Base-by-base conservation (phyloP, 2,113 vertebrate species). In the Rana temporaria region DNA sequence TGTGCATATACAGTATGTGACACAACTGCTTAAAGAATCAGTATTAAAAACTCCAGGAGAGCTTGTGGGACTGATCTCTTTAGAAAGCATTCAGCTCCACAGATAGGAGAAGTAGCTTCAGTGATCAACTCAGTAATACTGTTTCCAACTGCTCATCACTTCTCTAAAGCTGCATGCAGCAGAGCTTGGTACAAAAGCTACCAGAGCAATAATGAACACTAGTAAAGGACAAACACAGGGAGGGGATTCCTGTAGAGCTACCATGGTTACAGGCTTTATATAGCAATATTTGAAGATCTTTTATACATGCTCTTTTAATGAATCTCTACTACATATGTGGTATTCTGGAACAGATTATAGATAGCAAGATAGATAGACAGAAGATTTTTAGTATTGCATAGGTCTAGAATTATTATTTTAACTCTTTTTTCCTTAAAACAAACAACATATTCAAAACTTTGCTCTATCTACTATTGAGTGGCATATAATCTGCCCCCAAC, bases 181-280 rank as follows among this genome's bases (percentile, higher is more conserved):
- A 38, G 71, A 74, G 52, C n/a, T 20, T 74, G 55, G 30, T 30
- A 74, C 70, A 73, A 57, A 73, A 73, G 71, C 55, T 30, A 60
- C 55, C 57, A 59, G 30, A 74, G 30, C 56, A 59, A 30, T 38
- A 60, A 74, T 60, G 56, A 60, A 74, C 55, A 30, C 19, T 19
- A 74, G 14, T 74, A 74, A 74, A 74, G 52, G 11, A 38, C 30
- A 38, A 15, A 20, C 18, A 20, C 30, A 59, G 55, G 55, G 55
- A 60, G 30, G 30, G 38, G 30, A 74, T 74, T 59, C 55, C 24
- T 38, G 1, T 12, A 11, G 12, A 59, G 26, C 26, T 74, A 6
- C 71, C 55, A 74, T 60, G 53, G 70, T 59, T 73, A 57, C 68
- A 53, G 68, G 19, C 26, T 73, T 57, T 73, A 30, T 8, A 1